phyloP scores from a whole-genome alignment of 2,888 invertebrate species.

The Leptopilina drosophilae region DNA sequence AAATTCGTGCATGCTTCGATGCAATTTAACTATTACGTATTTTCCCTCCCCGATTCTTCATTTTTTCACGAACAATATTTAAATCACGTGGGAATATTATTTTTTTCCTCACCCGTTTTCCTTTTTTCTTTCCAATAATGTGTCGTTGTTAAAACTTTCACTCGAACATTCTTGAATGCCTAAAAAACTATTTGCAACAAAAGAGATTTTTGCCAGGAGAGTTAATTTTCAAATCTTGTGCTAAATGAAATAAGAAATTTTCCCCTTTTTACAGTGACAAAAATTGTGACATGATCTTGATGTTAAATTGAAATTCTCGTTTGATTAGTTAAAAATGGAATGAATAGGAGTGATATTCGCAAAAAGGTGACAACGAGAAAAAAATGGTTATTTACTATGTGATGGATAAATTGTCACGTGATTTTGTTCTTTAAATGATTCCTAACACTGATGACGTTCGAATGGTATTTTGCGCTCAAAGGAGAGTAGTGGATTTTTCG shows the following conservation, averaged over 20 bases:
- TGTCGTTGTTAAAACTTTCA: too few relatives aligned
- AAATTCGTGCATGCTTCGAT: constrained; percentile 51
- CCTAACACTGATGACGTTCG: neutral
- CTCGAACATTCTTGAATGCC: too few relatives aligned
- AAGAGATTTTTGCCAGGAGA: too few relatives aligned
- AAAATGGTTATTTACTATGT: neutral
- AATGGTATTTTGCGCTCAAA: neutral
- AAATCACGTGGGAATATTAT: too few relatives aligned
- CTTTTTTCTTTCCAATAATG: too few relatives aligned
- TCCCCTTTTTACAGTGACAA: too few relatives aligned
- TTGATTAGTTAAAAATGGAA: neutral
- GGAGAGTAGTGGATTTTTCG: constrained; percentile 29
- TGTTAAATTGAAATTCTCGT: neutral
- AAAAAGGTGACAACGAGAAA: neutral
- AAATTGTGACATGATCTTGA: neutral
- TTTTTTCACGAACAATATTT: too few relatives aligned
- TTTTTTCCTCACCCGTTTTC: too few relatives aligned
- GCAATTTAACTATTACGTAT: neutral
- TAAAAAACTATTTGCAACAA: too few relatives aligned
- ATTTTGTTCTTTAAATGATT: neutral
- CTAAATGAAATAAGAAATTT: too few relatives aligned
- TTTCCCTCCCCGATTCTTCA: neutral
- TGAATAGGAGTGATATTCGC: neutral
- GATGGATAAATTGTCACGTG: neutral
- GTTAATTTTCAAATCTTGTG: too few relatives aligned